Percentiles rank a stretch among this genome's conserved stretches.
These are phyloP conservation scores for Muscicapa comitata DNA, from an alignment of 2,797 vertebrate genomes.

Conservation along the genomic window DNA sequence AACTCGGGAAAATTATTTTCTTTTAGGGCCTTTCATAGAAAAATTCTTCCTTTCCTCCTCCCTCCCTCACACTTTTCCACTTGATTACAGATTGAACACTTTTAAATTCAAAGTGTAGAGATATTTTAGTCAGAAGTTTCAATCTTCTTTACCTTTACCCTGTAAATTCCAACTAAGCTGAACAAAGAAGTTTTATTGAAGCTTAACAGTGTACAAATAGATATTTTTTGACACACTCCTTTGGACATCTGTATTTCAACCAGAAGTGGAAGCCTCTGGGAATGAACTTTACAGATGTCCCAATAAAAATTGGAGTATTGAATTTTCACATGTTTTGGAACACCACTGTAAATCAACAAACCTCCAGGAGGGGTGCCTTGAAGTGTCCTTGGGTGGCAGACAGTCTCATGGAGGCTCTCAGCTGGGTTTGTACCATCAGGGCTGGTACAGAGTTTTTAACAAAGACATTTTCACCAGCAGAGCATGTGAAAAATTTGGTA, in stretches of 20 bases:
- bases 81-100: conserved; percentile 4
- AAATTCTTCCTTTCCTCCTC: not conserved
- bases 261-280: not conserved
- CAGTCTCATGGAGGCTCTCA: not conserved
- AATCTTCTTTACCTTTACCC: not conserved
- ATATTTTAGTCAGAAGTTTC: not conserved
- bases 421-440: not conserved
- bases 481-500: not conserved
- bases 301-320: not conserved
- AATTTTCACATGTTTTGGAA: not conserved
- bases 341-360: not conserved
- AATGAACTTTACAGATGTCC: not conserved
- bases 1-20: not conserved
- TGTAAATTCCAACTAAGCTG: not conserved
- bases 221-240: not conserved
- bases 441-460: not conserved
- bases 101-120: conserved; percentile 30
- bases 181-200: not conserved
- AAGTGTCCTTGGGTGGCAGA: fast-evolving
- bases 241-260: not conserved
- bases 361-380: not conserved
- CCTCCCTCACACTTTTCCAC: not conserved
- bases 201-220: not conserved
- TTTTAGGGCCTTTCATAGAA: not conserved
- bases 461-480: not conserved